These are phyloP conservation scores for Danaus chrysippus DNA, from an alignment of 2,888 invertebrate species.

Conservation along the genomic window DNA sequence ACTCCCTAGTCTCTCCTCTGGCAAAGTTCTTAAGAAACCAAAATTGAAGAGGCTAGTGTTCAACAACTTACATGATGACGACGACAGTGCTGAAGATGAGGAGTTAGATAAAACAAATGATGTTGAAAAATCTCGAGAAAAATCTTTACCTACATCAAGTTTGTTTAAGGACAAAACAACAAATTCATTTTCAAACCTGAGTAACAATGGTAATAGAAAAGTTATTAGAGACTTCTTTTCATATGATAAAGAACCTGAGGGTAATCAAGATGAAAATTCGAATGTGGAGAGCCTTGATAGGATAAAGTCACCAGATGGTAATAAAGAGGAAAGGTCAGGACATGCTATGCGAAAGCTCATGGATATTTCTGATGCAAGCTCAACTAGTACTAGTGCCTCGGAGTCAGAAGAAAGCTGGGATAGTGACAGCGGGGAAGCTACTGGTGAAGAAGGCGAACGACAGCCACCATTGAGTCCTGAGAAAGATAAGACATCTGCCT, in stretches of 20 bases:
- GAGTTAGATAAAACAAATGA: slow-evolving; percentile 52
- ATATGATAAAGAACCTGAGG: slow-evolving; percentile 65
- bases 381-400: slow-evolving; percentile 68
- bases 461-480: slow-evolving; percentile 66
- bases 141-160: slow-evolving; percentile 52
- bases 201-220: slow-evolving; percentile 50
- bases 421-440: slow-evolving; percentile 60
- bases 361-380: slow-evolving; percentile 74
- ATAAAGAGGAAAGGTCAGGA: slow-evolving; percentile 65
- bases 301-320: slow-evolving; percentile 50
- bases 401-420: slow-evolving; percentile 73
- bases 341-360: slow-evolving; percentile 72
- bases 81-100: slow-evolving; percentile 54
- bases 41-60: slow-evolving; percentile 71
- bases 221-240: slow-evolving; percentile 60
- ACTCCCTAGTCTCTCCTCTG: slow-evolving; percentile 46
- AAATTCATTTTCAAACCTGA: slow-evolving; percentile 61
- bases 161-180: slow-evolving; percentile 70
- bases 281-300: slow-evolving; percentile 60
- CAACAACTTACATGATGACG: slow-evolving; percentile 62
- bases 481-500: slow-evolving; percentile 65
- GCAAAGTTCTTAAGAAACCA: slow-evolving; percentile 74
- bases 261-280: slow-evolving; percentile 64
- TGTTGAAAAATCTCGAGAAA: slow-evolving; percentile 57
- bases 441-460: slow-evolving; percentile 64